Evolutionary conservation across 2,113 vertebrate species (phyloP).

Genomic region (Rissa tridactyla): DNA sequence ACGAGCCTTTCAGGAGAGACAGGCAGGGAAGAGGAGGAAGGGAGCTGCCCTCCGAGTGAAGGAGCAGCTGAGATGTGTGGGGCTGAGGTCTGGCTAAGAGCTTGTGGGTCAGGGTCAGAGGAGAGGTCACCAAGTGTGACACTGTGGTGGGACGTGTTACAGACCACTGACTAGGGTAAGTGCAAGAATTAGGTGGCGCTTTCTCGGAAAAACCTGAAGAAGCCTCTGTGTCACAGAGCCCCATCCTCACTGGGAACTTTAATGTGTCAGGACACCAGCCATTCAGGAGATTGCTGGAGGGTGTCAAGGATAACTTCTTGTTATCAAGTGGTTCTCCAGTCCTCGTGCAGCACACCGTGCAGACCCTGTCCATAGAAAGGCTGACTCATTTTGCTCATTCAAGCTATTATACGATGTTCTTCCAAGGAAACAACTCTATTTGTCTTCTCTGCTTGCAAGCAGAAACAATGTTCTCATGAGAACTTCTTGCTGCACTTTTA

Average conservation of each 20-base stretch:
- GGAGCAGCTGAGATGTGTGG: not conserved
- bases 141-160: not conserved
- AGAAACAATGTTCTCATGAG: not conserved
- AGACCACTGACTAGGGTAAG: not conserved
- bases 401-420: not conserved
- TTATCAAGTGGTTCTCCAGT: not conserved
- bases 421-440: not conserved
- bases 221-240: not conserved
- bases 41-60: not conserved
- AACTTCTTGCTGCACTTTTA: not conserved
- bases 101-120: not conserved
- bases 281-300: not conserved
- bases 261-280: not conserved
- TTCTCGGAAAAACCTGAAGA: not conserved
- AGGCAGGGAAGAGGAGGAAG: not conserved
- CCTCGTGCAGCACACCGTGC: not conserved
- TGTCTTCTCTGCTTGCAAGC: not conserved
- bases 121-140: not conserved
- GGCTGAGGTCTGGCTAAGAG: fast-evolving
- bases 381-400: not conserved
- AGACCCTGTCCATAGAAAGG: not conserved
- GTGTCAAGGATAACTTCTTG: not conserved
- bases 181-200: not conserved
- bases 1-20: not conserved
- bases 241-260: not conserved